Conservation (phyloP, 2,888 invertebrate genomes). For the Pseudococcus viburni region DNA sequence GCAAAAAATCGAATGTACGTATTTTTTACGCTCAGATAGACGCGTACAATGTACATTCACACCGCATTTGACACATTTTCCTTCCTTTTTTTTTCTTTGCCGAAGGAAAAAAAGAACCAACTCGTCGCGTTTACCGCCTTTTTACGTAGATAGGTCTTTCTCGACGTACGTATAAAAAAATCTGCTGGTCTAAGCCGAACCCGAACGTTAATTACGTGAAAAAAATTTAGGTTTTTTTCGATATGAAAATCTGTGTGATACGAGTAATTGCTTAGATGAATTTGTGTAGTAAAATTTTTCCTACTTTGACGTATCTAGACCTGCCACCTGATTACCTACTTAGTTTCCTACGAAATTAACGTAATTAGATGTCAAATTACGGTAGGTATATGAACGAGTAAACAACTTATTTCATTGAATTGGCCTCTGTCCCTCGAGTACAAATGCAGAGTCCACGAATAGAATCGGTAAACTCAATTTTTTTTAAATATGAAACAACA, state of each 20-base stretch:
- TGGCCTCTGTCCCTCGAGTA: too few species aligned
- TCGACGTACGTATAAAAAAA: background rate
- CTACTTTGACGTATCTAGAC: background rate
- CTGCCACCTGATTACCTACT: background rate
- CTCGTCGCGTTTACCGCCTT: background rate
- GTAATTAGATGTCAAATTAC: too few species aligned
- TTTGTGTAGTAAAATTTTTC: background rate
- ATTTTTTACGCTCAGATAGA: constrained; percentile 41
- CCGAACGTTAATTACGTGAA: constrained; percentile 12
- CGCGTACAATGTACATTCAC: constrained; percentile 21
- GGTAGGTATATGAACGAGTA: too few species aligned
- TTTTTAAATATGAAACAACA: too few species aligned
- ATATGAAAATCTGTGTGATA: background rate
- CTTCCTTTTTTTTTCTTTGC: background rate
- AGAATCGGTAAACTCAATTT: too few species aligned
- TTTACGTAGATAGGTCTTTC: background rate
- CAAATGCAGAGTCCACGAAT: too few species aligned
- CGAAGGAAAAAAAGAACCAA: background rate
- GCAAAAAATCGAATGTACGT: constrained; percentile 13
- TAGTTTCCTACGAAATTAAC: too few species aligned
- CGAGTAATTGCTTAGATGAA: background rate
- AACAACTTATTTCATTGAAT: too few species aligned
- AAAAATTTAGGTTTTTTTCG: constrained; percentile 5
- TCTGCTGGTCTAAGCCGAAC: constrained; percentile 3
- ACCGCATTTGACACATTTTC: constrained; percentile 40